Evolutionary conservation across 2,888 invertebrate species (phyloP), one percentile per base, ranked within the genome.

Genomic region (Cotesia congregata): DNA sequence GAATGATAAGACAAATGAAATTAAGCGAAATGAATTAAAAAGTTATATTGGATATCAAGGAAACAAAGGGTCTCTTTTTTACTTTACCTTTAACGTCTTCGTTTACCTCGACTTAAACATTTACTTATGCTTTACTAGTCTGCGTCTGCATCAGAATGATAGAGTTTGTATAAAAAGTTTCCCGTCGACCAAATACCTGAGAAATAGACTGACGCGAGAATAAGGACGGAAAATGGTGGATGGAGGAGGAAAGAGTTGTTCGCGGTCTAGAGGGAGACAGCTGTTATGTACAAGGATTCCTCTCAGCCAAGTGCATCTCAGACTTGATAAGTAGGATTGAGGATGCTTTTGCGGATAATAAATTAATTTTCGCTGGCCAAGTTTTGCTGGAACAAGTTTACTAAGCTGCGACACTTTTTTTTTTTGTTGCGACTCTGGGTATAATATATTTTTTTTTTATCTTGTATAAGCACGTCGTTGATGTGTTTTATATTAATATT

Each of bases 321-420:
- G 73, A 80, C 30, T 70, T 82, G 83, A 81, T 83, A 80, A 82
- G 80, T 62, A 80, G 77, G 71, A 81, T 83, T 78, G 81, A 81
- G 71, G 72, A 59, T 5, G 79, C 72, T 68, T 82, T 82, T 73
- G 62, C 70, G 39, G 77, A 82, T 78, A 81, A 81, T 77, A 80
- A 85, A 82, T 83, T 85, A 80, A 80, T 82, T 79, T 84, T 80
- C 15, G 76, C 64, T n/a, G 78, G 50, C 7, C 12, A 50, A 50
- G 78, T n/a, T 70, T 60, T 50, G 73, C 71, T 15, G 75, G 80
- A 41, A 68, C 40, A 41, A 41, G 12, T 67, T 39, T 17, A n/a
- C n/a, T 40, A 15, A 50, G 50, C 50, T 50, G 50, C 7, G 50
- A 40, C n/a, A 68, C 39, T 68, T 68, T 68, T 17, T 68, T 17